Base-by-base conservation (phyloP, 92 coral and sea anemone genomes). In the Montipora capitata region DNA sequence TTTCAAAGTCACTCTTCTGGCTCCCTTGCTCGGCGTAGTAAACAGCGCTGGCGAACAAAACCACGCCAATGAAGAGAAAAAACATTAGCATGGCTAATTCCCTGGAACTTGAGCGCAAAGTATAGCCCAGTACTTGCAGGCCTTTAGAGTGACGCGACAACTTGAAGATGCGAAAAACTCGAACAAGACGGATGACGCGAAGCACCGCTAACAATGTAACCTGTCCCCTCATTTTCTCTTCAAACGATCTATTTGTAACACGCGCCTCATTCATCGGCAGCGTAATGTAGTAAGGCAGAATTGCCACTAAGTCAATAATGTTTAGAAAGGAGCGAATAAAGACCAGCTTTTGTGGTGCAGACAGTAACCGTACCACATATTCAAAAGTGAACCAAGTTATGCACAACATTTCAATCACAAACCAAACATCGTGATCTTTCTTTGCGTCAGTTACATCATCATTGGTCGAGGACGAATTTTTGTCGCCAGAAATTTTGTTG, bases 121-220 rank as follows among this genome's bases (percentile, higher is more conserved):
- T 98, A 18, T 98, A 96, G 2, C 99, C 99, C 56, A 98, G 95
- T 40, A 98, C 96, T 59, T 98, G 99, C 3, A 98, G 92, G 15
- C 99, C 99, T 58, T 95, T 95, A 11, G 99, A 98, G 72, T 98
- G 99, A 35, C 99, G 99, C 52, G 99, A 98, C 13, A 98, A 83
- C 80, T 98, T 98, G 85, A 98, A 98, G 64, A 98, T 98, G 14
- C 99, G 98, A 76, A 98, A 98, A 20, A 98, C 99, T 2, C 99
- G 95, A 27, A 98, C 99, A 0, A 98, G 88, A 2, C 99, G 91
- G 65, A 98, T 91, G 7, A 98, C 99, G 43, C 99, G 93, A 14
- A 98, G 95, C 6, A 98, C 98, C 0, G 99, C 96, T 9, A 98
- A 87, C 10, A 98, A 98, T 3, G 99, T 20, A 20, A 20, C 20